Conservation (phyloP, 2,113 vertebrate genomes). For the Thryonomys swinderianus region DNA sequence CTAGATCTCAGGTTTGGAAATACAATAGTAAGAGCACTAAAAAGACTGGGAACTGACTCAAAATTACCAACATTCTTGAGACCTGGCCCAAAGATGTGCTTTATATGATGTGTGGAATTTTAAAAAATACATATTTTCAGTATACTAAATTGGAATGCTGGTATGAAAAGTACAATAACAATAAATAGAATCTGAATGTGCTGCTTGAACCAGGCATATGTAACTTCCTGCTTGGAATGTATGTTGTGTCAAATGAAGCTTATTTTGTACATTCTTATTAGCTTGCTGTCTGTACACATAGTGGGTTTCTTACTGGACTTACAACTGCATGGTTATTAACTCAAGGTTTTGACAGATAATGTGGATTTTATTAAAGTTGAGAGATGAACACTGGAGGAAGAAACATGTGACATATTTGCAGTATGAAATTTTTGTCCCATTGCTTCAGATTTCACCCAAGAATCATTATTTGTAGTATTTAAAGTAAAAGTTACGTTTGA, state of each 20-base stretch:
- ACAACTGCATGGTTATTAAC: not conserved
- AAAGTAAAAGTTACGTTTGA: not conserved
- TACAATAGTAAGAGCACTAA: not conserved
- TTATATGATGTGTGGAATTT: not conserved
- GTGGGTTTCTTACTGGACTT: not conserved
- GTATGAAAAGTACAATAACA: not conserved
- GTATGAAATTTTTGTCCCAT: not conserved
- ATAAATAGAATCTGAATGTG: not conserved
- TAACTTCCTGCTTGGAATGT: not conserved
- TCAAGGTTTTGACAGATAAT: not conserved
- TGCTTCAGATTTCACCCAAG: not conserved
- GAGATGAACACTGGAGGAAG: not conserved
- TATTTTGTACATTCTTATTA: not conserved
- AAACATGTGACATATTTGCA: not conserved
- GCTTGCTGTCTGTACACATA: not conserved
- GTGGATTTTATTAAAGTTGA: not conserved
- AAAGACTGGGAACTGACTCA: not conserved
- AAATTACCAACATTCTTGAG: not conserved
- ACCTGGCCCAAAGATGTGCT: not conserved
- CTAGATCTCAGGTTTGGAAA: not conserved
- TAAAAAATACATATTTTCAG: not conserved
- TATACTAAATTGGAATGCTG: not conserved
- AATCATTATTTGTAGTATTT: not conserved
- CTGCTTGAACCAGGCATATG: not conserved
- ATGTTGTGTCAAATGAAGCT: not conserved